Evolutionary conservation across 2,888 invertebrate species (phyloP), one percentile per base, ranked within the genome.

Genomic region (Gerris lacustris): DNA sequence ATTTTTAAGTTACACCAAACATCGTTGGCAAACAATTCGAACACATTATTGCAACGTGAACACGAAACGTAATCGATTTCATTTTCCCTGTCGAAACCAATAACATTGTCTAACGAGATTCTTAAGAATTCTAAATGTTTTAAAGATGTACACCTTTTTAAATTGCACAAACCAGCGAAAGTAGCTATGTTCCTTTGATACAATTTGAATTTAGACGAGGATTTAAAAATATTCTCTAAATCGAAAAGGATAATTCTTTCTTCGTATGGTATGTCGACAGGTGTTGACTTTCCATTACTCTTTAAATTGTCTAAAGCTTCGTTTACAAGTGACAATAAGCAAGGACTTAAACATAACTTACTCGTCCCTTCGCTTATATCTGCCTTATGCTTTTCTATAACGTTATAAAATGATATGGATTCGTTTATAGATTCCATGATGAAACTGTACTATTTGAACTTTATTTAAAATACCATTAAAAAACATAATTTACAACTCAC

Each of bases 1-100:
- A 18, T 45, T 45, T 66, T 68, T 55, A 73, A 63, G 62, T 73
- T 71, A 15, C 69, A 68, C 73, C 73, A 73, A 55, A 55, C 15
- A 55, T 55, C 15, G 9, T 9, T 11, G 9, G 5, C 9, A 55
- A 55, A 55, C 15, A 55, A 5, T 9, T 55, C 55, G 15, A 55
- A 55, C 55, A 55, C 55, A 55, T 55, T 55, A 15, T 9, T 55
- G 15, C 55, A 55, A 15, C 55, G 55, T 11, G 11, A 55, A 15
- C 55, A 55, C 5, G 55, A 11, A 9, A 55, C 9, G 11, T 55
- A 9, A 55, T 55, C 55, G 15, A 55, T 15, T 11, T 9, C 9
- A 15, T 15, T 55, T 55, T 11, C 9, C 15, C 15, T 15, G 9
- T 9, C 15, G 55, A 11, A 11, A 55, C 9, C 9, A 55, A 55